These are phyloP conservation scores for Pangasius djambal DNA, from an alignment of 2,797 vertebrate genomes.

Conservation along the genomic window DNA sequence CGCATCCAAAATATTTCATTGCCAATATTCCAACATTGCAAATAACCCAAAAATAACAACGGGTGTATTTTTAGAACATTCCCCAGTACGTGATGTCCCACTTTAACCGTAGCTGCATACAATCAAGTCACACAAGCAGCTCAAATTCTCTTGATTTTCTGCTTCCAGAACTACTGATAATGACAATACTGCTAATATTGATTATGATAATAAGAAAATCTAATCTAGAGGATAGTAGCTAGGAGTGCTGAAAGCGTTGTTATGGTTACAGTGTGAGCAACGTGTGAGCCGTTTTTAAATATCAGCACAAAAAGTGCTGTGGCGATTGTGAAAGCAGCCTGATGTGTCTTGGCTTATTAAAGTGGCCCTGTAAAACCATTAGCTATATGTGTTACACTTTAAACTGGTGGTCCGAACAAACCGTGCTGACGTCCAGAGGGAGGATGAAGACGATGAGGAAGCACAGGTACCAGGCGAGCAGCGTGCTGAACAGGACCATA, in stretches of 20 bases:
- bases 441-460: conserved; percentile 97
- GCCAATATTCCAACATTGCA: background rate
- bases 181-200: background rate
- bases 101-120: background rate
- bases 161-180: background rate
- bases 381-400: too few species aligned
- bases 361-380: background rate
- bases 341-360: background rate
- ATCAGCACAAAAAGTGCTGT: background rate
- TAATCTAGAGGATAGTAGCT: background rate
- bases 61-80: background rate
- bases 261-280: background rate
- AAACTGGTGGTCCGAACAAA: conserved; percentile 66
- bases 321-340: background rate
- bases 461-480: conserved; percentile 97
- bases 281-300: background rate
- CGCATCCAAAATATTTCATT: background rate
- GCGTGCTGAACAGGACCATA: conserved; percentile 91
- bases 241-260: background rate
- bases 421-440: conserved; percentile 95
- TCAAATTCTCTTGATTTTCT: background rate
- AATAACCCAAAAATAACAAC: background rate
- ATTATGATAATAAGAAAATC: background rate
- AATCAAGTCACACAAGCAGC: background rate
- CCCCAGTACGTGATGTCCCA: background rate